phyloP scores from a whole-genome alignment of 2,888 invertebrate species.

The Eustalomyia histrio region DNA sequence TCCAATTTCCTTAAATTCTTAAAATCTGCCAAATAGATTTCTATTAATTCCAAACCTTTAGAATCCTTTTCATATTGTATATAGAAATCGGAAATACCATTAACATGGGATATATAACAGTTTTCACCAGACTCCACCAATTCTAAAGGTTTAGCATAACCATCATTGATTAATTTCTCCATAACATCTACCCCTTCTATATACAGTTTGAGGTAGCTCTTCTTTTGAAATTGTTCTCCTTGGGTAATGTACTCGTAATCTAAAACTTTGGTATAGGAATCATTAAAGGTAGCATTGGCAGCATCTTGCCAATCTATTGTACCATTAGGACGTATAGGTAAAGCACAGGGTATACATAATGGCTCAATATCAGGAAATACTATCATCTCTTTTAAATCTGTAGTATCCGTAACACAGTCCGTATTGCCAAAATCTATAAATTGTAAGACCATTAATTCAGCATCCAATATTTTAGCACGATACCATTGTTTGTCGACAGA shows the following conservation, averaged over 20 bases:
- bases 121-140: conserved; percentile 82
- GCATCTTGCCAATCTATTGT: conserved; percentile 85
- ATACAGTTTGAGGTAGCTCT: conserved; percentile 83
- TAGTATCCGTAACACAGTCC: conserved; percentile 85
- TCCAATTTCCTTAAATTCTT: conserved; percentile 81
- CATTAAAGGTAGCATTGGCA: conserved; percentile 82
- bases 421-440: conserved; percentile 91
- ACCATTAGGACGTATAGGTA: conserved; percentile 84
- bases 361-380: conserved; percentile 80
- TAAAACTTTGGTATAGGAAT: conserved; percentile 76
- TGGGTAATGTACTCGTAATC: conserved; percentile 78
- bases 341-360: conserved; percentile 83
- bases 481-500: conserved; percentile 93
- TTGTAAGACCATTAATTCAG: conserved; percentile 87
- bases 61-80: conserved; percentile 86
- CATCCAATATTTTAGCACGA: conserved; percentile 91
- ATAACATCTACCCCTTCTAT: conserved; percentile 83
- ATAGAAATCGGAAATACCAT: conserved; percentile 88
- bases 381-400: conserved; percentile 82
- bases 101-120: conserved; percentile 87
- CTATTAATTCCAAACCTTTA: conserved; percentile 82
- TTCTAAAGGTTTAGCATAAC: conserved; percentile 82
- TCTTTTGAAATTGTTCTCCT: conserved; percentile 69
- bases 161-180: conserved; percentile 82
- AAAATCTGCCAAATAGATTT: conserved; percentile 81